Percentiles rank a stretch among this genome's conserved stretches.
Evolutionary conservation across 2,888 invertebrate species (phyloP).

Genomic region (Ophioninae sp.): DNA sequence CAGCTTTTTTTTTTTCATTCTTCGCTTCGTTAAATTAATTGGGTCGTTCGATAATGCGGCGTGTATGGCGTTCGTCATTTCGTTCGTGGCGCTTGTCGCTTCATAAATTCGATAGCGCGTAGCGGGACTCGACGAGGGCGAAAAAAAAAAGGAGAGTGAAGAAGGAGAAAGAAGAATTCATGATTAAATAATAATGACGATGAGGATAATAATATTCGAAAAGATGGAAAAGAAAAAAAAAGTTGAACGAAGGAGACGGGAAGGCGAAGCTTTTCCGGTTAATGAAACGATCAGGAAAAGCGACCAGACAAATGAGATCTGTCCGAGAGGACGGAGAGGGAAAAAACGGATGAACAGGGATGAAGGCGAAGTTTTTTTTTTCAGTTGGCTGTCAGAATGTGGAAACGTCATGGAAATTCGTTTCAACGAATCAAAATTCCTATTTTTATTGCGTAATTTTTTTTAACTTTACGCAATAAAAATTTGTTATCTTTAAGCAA

Average conservation of each 20-base stretch:
- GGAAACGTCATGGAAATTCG: too few species aligned
- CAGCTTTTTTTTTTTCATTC: constrained; percentile 2
- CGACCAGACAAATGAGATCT: constrained; percentile 64
- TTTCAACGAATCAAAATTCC: too few species aligned
- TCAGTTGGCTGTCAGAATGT: too few species aligned
- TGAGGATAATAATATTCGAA: constrained; percentile 18
- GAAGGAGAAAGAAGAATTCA: neutral
- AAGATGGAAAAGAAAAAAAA: constrained; percentile 28
- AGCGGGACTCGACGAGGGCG: constrained; percentile 3
- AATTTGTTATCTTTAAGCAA: too few species aligned
- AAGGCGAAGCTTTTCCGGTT: constrained; percentile 45
- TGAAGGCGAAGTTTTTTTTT: too few species aligned
- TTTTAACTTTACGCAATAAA: too few species aligned
- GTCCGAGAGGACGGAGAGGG: constrained; percentile 26
- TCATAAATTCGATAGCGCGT: constrained; percentile 58
- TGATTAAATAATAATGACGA: neutral
- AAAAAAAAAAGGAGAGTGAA: constrained; percentile 6
- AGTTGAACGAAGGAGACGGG: constrained; percentile 29
- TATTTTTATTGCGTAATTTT: too few species aligned
- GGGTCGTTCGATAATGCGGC: constrained; percentile 69
- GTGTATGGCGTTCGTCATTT: constrained; percentile 38
- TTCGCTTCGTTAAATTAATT: constrained; percentile 70
- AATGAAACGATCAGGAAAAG: constrained; percentile 53
- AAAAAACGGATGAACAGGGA: neutral
- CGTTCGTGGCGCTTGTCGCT: constrained; percentile 37